Base-by-base conservation (phyloP, 1,140 invertebrate species). In the Platyscapa corneri region DNA sequence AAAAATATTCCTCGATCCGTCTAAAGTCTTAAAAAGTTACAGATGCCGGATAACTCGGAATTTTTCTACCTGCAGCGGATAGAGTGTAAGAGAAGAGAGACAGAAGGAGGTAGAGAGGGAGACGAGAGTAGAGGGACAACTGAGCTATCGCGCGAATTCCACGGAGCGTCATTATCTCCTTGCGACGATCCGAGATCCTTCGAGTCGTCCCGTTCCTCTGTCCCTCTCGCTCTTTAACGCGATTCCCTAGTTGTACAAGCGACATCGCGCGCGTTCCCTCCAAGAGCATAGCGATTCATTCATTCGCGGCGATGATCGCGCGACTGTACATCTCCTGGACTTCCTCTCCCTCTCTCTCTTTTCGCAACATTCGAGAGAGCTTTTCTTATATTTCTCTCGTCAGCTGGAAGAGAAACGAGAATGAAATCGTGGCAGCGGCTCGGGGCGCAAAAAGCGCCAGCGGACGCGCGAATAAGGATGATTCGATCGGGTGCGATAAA, bases 401-500 rank as follows among this genome's bases (percentile, higher is more conserved):
- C 42, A 32, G 34, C 32, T 10, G 10, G 34, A 18, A 46, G 34
- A 46, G 64, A 30, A 67, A 67, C n/a, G 39, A 65, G 64, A 42
- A 81, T 46, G 60, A 67, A 81, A 81, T 79, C 77, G 32, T 23
- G 30, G 49, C 8, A 32, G 30, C 34, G 46, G 18, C 39, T 76
- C 46, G 27, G 49, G 75, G 42, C 20, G 64, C 37, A 81, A 46
- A 70, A 81, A 81, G 6, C 39, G 23, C 30, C n/a, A 34, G 46
- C 18, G 64, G 18, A 56, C 30, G 80, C 65, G 81, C 81, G 81
- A 64, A 83, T 65, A 83, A 83, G 39, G 53, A 49, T 70, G 84
- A 85, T 84, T 65, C 67, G 70, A 85, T 85, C 84, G 56, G 49
- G 3, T 10, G 77, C 77, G 84, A 81, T 85, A 81, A 85, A 85